phyloP scores from a whole-genome alignment of 92 coral and sea anemone species.

The Umimayanthus kanabou region DNA sequence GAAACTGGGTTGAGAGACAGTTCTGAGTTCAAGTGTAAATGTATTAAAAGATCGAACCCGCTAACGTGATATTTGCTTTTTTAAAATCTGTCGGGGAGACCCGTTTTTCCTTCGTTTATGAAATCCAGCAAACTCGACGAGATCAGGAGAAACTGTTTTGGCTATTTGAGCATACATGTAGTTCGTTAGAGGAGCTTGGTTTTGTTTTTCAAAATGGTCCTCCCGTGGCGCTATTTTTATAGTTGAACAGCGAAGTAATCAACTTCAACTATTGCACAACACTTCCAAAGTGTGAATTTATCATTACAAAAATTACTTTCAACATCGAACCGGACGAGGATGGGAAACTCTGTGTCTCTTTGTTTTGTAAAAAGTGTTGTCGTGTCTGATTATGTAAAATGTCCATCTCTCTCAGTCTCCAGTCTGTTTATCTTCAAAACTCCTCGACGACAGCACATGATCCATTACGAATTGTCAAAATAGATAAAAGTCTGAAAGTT shows the following conservation, averaged over 20 bases:
- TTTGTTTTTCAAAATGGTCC: not conserved
- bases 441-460: not conserved
- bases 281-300: not conserved
- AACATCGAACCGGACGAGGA: not conserved
- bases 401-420: not conserved
- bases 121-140: not conserved
- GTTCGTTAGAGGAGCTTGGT: not conserved
- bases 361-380: not conserved
- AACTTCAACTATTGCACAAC: not conserved
- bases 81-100: not conserved
- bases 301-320: conserved; percentile 8
- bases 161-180: not conserved
- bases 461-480: conserved; percentile 29
- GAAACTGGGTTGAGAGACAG: not conserved
- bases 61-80: not conserved
- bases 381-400: conserved; percentile 17
- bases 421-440: not conserved
- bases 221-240: not conserved
- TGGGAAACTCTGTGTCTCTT: not conserved
- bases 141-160: not conserved
- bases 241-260: not conserved
- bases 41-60: no score
- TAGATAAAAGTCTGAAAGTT: not conserved
- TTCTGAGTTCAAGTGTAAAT: not conserved
- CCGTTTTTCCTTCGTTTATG: not conserved